Conservation (phyloP, 2,797 vertebrate genomes). For the Pseudochirops corinnae region DNA sequence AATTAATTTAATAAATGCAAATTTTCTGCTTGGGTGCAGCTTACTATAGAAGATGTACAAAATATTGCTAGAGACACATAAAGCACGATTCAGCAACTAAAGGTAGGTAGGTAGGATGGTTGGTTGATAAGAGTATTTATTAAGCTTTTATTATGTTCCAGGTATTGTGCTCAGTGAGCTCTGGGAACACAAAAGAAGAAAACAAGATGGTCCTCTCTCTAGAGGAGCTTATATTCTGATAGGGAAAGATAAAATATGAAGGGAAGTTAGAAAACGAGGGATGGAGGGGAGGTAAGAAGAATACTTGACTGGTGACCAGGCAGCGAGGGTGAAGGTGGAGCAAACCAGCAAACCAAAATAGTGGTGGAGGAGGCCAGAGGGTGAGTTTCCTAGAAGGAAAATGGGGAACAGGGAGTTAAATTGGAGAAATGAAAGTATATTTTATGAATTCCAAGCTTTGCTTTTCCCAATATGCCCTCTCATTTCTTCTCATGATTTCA, state of each 20-base stretch:
- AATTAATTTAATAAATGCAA: conserved; percentile 32
- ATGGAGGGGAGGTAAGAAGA: background rate
- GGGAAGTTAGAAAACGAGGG: background rate
- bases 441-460: conserved; percentile 42
- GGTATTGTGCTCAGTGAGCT: background rate
- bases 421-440: background rate
- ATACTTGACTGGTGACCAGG: background rate
- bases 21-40: background rate
- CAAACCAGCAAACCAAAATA: background rate
- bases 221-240: background rate
- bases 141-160: background rate
- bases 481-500: conserved; percentile 27
- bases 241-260: background rate
- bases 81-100: background rate
- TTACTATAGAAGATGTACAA: background rate
- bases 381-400: conserved; percentile 28
- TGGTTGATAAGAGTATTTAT: background rate
- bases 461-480: conserved; percentile 19
- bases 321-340: background rate
- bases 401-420: background rate
- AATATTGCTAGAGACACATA: background rate
- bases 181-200: background rate
- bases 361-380: background rate
- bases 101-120: background rate
- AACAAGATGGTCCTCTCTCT: background rate